Percentiles rank a stretch among this genome's conserved stretches.
Evolutionary conservation across 2,113 vertebrate genomes (phyloP).

Genomic region (Brachypodius melanocephalos): DNA sequence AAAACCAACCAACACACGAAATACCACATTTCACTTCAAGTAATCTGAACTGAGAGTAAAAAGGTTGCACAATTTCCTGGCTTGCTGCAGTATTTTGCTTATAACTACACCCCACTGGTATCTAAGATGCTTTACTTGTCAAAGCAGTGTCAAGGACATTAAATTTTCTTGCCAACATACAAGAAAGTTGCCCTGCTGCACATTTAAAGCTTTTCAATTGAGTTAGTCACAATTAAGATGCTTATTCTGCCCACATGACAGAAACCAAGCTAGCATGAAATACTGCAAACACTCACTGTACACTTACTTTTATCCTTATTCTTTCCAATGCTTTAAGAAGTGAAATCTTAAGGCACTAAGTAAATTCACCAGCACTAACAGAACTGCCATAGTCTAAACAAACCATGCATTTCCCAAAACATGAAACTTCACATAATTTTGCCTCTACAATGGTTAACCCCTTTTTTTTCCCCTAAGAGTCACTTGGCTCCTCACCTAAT

Average conservation of each 20-base stretch:
- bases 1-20: neutral
- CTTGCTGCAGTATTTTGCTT: neutral
- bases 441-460: neutral
- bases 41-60: neutral
- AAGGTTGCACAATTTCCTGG: neutral
- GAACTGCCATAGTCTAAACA: slow-evolving; percentile 19
- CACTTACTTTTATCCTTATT: neutral
- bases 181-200: neutral
- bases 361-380: slow-evolving; percentile 33
- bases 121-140: neutral
- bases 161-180: neutral
- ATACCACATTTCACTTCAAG: neutral
- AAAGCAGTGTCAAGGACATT: neutral
- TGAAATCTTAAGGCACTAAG: slow-evolving; percentile 19
- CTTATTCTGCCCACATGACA: slow-evolving; percentile 47
- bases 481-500: neutral
- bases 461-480: neutral
- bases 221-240: slow-evolving; percentile 61
- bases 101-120: neutral
- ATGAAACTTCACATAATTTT: neutral
- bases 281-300: neutral
- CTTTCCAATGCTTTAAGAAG: neutral
- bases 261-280: neutral
- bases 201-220: neutral
- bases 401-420: neutral